phyloP scores from a whole-genome alignment of 2,888 invertebrate genomes.

The Mythimna loreyi region DNA sequence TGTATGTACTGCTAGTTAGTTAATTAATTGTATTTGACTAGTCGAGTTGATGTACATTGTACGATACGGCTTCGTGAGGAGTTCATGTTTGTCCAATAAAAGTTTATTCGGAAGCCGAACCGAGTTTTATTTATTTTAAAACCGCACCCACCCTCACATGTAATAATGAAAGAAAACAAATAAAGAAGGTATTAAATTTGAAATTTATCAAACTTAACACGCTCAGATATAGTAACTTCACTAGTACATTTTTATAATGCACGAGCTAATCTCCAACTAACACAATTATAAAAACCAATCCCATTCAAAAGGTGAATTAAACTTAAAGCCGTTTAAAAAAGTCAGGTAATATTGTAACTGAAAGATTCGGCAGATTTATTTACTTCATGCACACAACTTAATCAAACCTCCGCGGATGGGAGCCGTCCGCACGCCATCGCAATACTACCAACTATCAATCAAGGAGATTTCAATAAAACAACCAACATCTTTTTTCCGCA shows the following conservation, averaged over 20 bases:
- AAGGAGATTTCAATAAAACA: background rate
- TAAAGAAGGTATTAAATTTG: too few species aligned
- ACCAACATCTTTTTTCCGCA: background rate
- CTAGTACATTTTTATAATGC: too few species aligned
- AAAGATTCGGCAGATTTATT: background rate
- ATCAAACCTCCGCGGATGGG: background rate
- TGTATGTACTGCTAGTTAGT: slow-evolving; percentile 73
- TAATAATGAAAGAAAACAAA: background rate
- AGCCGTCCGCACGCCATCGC: background rate
- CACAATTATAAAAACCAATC: background rate
- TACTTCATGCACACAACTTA: background rate
- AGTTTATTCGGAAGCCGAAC: slow-evolving; percentile 86
- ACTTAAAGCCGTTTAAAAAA: background rate
- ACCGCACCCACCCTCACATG: background rate
- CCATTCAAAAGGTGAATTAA: background rate
- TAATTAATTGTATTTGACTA: slow-evolving; percentile 82
- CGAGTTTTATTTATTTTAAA: slow-evolving; percentile 74
- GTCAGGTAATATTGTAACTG: background rate
- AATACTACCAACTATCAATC: background rate
- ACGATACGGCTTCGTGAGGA: slow-evolving; percentile 77
- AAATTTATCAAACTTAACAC: too few species aligned
- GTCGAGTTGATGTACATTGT: slow-evolving; percentile 86
- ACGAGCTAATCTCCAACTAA: too few species aligned
- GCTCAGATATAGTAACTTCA: too few species aligned
- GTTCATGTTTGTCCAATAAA: slow-evolving; percentile 88